These are phyloP conservation scores for Vultur gryphus DNA, from an alignment of 2,797 vertebrate genomes.

Conservation along the genomic window DNA sequence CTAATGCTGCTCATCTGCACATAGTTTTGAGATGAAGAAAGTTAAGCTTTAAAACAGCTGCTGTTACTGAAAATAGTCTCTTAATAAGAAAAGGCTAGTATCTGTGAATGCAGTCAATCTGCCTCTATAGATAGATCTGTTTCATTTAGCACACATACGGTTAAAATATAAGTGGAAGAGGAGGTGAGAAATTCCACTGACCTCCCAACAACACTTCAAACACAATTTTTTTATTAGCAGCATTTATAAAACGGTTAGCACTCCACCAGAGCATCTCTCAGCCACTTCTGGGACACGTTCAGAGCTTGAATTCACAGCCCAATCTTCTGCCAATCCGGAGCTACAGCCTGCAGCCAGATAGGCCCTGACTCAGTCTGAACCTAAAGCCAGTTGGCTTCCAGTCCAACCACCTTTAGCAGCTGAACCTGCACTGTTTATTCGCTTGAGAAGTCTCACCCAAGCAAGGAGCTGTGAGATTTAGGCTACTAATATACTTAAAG, in stretches of 20 bases:
- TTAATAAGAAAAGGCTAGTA: neutral
- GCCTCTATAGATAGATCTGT: neutral
- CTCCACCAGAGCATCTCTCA: neutral
- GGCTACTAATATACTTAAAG: neutral
- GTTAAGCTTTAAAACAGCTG: conserved; percentile 39
- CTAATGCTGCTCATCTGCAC: conserved; percentile 14
- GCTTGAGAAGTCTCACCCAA: neutral
- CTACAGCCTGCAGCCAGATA: neutral
- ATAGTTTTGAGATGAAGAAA: conserved; percentile 48
- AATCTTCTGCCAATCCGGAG: neutral
- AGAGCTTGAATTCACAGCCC: neutral
- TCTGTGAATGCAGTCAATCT: neutral
- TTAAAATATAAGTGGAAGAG: neutral
- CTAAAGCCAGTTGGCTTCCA: neutral
- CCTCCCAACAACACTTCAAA: neutral
- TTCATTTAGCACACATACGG: neutral
- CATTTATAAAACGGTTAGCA: neutral
- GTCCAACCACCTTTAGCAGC: neutral
- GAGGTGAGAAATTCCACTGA: conserved; percentile 4
- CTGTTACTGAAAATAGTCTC: conserved; percentile 25
- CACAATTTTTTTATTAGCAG: neutral
- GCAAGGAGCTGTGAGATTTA: neutral
- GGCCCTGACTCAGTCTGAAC: neutral
- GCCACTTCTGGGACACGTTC: neutral
- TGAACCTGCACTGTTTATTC: neutral